Evolutionary conservation across 2,113 vertebrate species (phyloP).

Genomic region (Podarcis muralis): DNA sequence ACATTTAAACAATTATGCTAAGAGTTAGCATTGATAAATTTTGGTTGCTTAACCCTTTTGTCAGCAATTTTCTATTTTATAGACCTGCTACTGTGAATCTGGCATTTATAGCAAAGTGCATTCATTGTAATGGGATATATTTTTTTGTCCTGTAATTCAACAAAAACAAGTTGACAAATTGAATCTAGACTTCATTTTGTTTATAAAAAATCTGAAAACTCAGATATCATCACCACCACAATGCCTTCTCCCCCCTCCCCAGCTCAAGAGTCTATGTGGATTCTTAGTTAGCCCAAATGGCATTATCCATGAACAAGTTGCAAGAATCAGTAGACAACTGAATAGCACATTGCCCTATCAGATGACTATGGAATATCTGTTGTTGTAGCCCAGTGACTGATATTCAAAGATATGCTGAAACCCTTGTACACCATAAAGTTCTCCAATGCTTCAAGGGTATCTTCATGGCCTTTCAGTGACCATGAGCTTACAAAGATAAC

Average conservation of each 20-base stretch:
- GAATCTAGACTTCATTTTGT: constrained; percentile 7
- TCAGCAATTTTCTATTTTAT: constrained; percentile 64
- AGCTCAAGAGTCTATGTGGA: neutral
- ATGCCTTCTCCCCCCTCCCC: neutral
- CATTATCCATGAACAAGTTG: neutral
- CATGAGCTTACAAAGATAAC: neutral
- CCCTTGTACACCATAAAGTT: neutral
- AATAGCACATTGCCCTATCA: no score
- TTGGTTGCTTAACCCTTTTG: constrained; percentile 64
- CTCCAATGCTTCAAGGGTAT: neutral
- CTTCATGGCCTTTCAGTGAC: neutral
- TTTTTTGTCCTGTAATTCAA: constrained; percentile 19
- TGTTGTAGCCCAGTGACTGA: no score
- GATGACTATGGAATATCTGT: no score
- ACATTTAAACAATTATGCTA: constrained; percentile 70
- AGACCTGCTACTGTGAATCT: constrained; percentile 44
- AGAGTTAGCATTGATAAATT: constrained; percentile 60
- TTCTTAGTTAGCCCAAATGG: neutral
- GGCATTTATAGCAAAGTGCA: constrained; percentile 46
- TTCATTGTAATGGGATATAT: constrained; percentile 47
- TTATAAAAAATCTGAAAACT: neutral
- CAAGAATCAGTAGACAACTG: no score
- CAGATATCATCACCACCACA: neutral
- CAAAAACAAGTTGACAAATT: neutral
- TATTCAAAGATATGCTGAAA: no score